Conservation (phyloP, 1,140 invertebrate species). For the Atta texana region DNA sequence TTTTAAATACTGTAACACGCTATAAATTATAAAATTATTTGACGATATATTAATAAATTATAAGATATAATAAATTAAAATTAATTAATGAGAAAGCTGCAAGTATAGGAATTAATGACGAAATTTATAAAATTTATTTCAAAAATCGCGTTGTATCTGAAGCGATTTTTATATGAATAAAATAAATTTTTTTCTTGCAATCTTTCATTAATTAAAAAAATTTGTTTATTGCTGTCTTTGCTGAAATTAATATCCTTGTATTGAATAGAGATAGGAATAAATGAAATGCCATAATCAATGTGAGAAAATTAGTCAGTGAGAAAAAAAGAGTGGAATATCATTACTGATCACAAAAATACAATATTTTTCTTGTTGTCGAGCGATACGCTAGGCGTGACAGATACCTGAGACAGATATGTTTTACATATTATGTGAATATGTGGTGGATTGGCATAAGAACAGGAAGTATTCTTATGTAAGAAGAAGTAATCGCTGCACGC, state of each 20-base stretch:
- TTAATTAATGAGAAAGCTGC: not conserved
- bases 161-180: not conserved
- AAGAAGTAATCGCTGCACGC: slow-evolving; percentile 57
- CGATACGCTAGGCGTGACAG: slow-evolving; percentile 16
- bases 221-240: not conserved
- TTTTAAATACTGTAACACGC: not conserved
- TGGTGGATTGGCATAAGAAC: slow-evolving; percentile 66
- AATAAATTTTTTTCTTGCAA: not conserved
- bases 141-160: not conserved
- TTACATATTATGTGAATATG: slow-evolving; percentile 48
- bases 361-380: slow-evolving; percentile 17
- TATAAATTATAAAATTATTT: slow-evolving; percentile 1
- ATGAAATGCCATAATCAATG: slow-evolving; percentile 1
- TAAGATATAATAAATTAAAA: not conserved
- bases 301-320: not conserved
- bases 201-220: not conserved
- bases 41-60: not conserved
- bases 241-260: not conserved
- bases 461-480: slow-evolving; percentile 73
- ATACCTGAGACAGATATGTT: slow-evolving; percentile 29
- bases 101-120: not conserved
- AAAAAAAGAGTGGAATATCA: not conserved
- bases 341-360: no score
- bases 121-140: not conserved
- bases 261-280: not conserved